Conservation (phyloP, 2,113 vertebrate genomes). For the Ursus arctos region DNA sequence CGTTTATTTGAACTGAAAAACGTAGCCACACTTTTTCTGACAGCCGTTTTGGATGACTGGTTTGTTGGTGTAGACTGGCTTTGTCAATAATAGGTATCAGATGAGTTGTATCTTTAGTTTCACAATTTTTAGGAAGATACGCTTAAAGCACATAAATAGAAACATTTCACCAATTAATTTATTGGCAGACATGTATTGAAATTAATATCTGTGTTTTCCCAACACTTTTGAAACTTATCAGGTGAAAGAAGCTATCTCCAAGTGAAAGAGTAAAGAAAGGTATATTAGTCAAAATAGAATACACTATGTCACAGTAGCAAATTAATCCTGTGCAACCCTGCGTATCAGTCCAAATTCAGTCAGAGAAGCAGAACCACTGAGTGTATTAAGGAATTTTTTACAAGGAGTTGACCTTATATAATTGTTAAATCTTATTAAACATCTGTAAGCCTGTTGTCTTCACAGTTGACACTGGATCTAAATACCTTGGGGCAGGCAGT, state of each 20-base stretch:
- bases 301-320: not conserved
- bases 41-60: not conserved
- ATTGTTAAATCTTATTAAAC: not conserved
- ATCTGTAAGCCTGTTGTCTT: not conserved
- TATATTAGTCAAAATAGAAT: not conserved
- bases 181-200: not conserved
- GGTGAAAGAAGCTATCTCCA: not conserved
- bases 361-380: not conserved
- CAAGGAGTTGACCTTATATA: not conserved
- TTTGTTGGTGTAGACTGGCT: not conserved
- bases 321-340: not conserved
- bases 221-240: not conserved
- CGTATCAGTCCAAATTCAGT: not conserved
- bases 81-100: not conserved
- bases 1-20: not conserved
- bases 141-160: slow-evolving; percentile 24
- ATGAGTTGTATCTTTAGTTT: not conserved
- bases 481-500: not conserved
- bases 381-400: not conserved
- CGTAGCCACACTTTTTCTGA: not conserved
- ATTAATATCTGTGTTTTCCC: not conserved
- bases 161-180: not conserved
- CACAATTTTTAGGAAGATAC: not conserved
- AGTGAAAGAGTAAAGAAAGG: not conserved
- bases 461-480: not conserved